Base-by-base conservation (phyloP, 2,888 invertebrate species). In the Drosophila subquinaria region DNA sequence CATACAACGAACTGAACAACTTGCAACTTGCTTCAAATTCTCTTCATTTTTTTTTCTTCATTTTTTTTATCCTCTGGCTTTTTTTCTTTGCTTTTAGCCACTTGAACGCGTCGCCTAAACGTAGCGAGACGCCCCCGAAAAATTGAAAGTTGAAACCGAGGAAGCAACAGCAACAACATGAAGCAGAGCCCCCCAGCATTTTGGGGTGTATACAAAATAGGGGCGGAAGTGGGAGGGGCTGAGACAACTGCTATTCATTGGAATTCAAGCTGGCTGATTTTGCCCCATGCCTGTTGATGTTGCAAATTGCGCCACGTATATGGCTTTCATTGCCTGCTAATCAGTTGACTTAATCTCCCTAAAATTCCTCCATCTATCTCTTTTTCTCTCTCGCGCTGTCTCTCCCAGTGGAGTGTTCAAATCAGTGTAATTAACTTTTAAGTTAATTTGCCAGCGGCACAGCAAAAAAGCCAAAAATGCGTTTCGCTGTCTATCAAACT, bases 361-460 rank as follows among this genome's bases (percentile, higher is more conserved):
- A 42, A 45, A 53, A 43, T 13, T 3, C 13, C 3, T 3, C n/a
- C 15, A 1, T 8, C 3, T 42, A 13, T n/a, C 11, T 4, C 27
- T 13, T 36, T 4, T 4, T 1, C 15, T 13, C 10, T 17, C 9
- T 13, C 13, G 2, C 48, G 0, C 8, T 40, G 13, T 4, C 52
- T 0, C 10, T 40, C 15, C 36, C 23, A 30, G 48, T 38, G 56
- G 50, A 51, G 56, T 62, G 72, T 47, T 60, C 56, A 71, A 81
- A 82, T 73, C 74, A 56, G 56, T 38, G 77, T 80, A 81, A 81
- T 81, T 81, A 82, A 77, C 82, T 77, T 80, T 74, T 62, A 69
- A 82, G 76, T 72, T 67, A 79, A 81, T 76, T 79, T 82, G 74
- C 79, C 64, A 57, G 55, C 53, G 72, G 73, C 81, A 53, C 27